A percentile compares a stretch with the other conserved stretches of the same genome.
Evolutionary conservation across 2,113 vertebrate genomes (phyloP).

Genomic region (Pavo muticus): DNA sequence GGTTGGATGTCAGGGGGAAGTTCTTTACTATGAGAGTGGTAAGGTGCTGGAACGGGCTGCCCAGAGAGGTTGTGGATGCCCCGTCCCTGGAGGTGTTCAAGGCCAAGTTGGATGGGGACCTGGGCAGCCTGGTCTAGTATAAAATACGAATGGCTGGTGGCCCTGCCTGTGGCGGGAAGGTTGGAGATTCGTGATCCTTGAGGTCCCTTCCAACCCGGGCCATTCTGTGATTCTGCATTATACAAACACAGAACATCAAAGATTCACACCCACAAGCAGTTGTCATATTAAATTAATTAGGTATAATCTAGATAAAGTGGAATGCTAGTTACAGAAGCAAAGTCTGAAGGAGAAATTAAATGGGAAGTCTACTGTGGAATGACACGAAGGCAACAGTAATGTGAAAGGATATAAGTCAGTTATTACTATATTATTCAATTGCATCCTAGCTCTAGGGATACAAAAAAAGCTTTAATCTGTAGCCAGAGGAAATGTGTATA

Average conservation of each 20-base stretch:
- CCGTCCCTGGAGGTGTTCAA: too few relatives aligned
- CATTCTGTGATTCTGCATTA: not conserved
- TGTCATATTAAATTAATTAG: not conserved
- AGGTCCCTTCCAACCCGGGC: too few relatives aligned
- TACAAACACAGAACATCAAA: not conserved
- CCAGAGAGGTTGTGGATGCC: too few relatives aligned
- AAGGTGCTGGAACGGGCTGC: too few relatives aligned
- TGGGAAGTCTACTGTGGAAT: not conserved
- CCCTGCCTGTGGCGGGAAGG: too few relatives aligned
- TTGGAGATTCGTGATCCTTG: too few relatives aligned
- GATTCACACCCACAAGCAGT: not conserved
- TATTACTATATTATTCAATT: not conserved
- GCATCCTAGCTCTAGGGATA: not conserved
- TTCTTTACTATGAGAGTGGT: too few relatives aligned
- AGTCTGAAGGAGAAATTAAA: not conserved
- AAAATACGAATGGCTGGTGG: too few relatives aligned
- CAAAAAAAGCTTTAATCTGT: fast-evolving
- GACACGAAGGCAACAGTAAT: not conserved
- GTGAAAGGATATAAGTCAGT: not conserved
- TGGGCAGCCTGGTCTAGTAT: too few relatives aligned
- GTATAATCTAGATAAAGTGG: not conserved
- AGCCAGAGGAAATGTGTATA: not conserved
- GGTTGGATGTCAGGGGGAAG: too few relatives aligned
- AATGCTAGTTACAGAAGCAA: not conserved
- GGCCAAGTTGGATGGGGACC: too few relatives aligned